phyloP scores from a whole-genome alignment of 30 jellyfish, hydroid and myxozoan species.

The Rhopilema esculentum region DNA sequence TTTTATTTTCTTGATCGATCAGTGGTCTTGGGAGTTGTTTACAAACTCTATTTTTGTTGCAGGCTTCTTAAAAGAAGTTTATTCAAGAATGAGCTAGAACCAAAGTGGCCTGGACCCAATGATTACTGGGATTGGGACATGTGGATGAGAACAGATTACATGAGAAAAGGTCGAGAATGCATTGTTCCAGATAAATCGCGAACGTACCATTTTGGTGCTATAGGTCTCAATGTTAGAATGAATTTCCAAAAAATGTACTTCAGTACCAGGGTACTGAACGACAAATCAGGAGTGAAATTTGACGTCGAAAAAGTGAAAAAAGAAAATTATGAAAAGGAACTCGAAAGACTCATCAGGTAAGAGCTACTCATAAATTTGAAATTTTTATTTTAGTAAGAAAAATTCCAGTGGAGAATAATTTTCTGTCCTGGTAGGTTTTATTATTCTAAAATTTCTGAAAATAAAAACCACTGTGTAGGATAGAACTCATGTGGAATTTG shows the following conservation, averaged over 20 bases:
- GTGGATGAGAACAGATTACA: slow-evolving; percentile 93
- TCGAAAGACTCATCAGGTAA: slow-evolving; percentile 75
- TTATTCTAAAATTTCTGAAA: too few species aligned
- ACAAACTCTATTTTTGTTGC: not conserved
- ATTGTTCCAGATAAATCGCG: slow-evolving; percentile 96
- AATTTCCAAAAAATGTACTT: slow-evolving; percentile 83
- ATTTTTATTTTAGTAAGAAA: too few species aligned
- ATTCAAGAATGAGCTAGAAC: slow-evolving; percentile 81
- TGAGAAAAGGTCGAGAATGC: slow-evolving; percentile 98
- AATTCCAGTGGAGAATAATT: too few species aligned
- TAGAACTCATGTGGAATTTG: too few species aligned
- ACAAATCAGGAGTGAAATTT: slow-evolving; percentile 76
- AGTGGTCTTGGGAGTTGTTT: not conserved
- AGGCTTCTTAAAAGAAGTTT: slow-evolving; percentile 57
- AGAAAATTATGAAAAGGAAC: slow-evolving; percentile 81
- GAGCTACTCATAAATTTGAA: too few species aligned
- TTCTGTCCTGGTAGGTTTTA: too few species aligned
- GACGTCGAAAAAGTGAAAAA: slow-evolving; percentile 72
- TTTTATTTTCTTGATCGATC: not conserved
- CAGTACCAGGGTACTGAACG: slow-evolving; percentile 83
- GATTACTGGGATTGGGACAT: slow-evolving; percentile 97
- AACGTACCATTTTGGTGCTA: slow-evolving; percentile 96
- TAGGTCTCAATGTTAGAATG: slow-evolving; percentile 81
- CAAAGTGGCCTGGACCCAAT: slow-evolving; percentile 86
- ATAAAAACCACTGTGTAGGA: too few species aligned